These are phyloP conservation scores for Diuraphis noxia DNA, from an alignment of 1,140 invertebrate genomes.

Conservation along the genomic window DNA sequence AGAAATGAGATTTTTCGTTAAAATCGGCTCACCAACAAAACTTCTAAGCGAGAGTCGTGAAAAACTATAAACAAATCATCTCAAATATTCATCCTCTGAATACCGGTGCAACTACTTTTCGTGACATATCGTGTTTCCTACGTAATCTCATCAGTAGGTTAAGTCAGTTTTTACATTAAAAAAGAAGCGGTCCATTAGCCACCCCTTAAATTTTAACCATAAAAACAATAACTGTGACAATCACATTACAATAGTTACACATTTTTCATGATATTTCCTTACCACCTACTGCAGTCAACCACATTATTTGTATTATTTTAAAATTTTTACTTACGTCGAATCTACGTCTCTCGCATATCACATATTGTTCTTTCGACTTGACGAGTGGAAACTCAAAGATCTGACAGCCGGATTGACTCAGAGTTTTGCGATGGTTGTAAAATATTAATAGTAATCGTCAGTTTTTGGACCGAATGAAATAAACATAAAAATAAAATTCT, in stretches of 20 bases:
- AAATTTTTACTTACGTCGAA: neutral
- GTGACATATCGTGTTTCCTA: neutral
- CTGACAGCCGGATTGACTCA: too few species aligned
- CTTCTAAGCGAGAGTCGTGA: neutral
- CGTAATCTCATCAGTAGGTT: neutral
- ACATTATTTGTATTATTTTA: too few species aligned
- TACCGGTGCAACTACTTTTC: neutral
- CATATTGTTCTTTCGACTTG: too few species aligned
- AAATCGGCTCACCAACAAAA: neutral
- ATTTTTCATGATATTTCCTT: neutral
- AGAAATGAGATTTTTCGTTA: too few species aligned
- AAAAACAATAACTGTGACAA: too few species aligned
- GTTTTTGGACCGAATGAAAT: neutral
- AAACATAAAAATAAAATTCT: too few species aligned
- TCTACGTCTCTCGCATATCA: too few species aligned
- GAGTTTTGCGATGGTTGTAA: neutral
- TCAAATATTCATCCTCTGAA: neutral
- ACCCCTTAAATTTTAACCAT: neutral
- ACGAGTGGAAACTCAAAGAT: too few species aligned
- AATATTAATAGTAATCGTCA: neutral
- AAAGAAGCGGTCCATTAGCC: neutral
- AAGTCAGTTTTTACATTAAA: neutral
- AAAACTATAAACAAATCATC: neutral
- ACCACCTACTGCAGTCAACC: neutral
- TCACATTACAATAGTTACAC: neutral